phyloP scores from a whole-genome alignment of 2,888 invertebrate species.

The Megamerina dolium region DNA sequence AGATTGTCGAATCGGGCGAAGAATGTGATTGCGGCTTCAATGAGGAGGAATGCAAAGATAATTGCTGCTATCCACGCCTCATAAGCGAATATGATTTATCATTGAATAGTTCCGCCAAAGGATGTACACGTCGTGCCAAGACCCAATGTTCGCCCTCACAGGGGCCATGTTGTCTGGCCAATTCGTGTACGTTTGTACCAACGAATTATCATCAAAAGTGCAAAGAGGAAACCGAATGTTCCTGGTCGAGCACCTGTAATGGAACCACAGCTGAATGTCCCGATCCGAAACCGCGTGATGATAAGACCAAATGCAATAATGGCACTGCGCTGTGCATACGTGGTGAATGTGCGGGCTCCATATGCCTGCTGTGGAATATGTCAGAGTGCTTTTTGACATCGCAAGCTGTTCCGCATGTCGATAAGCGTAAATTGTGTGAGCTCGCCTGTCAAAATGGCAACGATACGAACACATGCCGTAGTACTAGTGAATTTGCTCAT shows the following conservation, averaged over 20 bases:
- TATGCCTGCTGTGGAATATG: constrained; percentile 91
- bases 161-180: constrained; percentile 89
- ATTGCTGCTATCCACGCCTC: constrained; percentile 88
- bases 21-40: constrained; percentile 97
- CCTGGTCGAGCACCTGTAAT: constrained; percentile 79
- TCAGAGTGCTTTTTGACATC: constrained; percentile 92
- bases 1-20: constrained; percentile 95
- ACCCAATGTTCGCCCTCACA: constrained; percentile 88
- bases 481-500: constrained; percentile 80
- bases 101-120: constrained; percentile 65
- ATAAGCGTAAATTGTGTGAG: constrained; percentile 86
- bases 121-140: constrained; percentile 70
- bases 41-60: constrained; percentile 82
- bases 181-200: constrained; percentile 71
- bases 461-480: constrained; percentile 66
- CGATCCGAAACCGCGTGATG: constrained; percentile 67
- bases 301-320: constrained; percentile 94
- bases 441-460: constrained; percentile 91
- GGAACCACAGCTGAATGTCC: constrained; percentile 86
- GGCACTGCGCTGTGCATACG: constrained; percentile 79
- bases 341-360: constrained; percentile 91
- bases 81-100: constrained; percentile 64
- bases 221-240: constrained; percentile 83
- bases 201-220: constrained; percentile 63
- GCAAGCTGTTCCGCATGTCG: constrained; percentile 64